Evolutionary conservation across 2,797 vertebrate genomes (phyloP).

Genomic region (Tarsius wallacei): DNA sequence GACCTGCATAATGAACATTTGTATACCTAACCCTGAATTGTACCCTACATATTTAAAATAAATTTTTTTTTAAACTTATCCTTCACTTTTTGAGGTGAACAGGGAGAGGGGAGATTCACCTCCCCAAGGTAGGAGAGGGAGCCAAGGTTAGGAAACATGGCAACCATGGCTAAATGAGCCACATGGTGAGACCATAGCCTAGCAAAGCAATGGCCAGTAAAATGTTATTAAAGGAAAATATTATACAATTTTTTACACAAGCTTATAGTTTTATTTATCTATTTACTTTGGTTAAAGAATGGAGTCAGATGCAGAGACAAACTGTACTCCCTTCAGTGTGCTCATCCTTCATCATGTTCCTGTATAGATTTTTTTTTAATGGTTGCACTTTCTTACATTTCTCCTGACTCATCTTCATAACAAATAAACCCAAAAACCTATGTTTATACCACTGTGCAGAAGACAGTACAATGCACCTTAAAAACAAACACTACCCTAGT

Average conservation of each 20-base stretch:
- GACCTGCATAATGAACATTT: no score
- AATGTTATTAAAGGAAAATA: constrained; percentile 40
- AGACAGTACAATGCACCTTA: constrained; percentile 47
- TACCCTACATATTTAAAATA: no score
- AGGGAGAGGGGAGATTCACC: no score
- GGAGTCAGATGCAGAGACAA: not conserved
- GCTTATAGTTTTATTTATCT: not conserved
- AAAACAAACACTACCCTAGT: constrained; percentile 19
- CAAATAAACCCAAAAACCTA: constrained; percentile 52
- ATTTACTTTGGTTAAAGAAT: constrained; percentile 60
- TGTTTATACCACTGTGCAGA: constrained; percentile 37
- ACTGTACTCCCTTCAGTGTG: not conserved
- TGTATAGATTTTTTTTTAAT: constrained; percentile 44
- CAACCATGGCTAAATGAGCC: no score
- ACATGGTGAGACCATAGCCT: no score
- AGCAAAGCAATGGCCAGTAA: not conserved
- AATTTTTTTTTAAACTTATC: no score
- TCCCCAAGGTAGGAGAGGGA: no score
- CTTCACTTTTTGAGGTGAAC: no score
- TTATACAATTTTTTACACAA: constrained; percentile 23
- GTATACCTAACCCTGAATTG: no score
- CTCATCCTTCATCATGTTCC: constrained; percentile 20
- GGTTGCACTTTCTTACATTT: constrained; percentile 63
- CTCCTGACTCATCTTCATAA: constrained; percentile 59
- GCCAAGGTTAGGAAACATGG: no score